Conservation (phyloP, 2,113 vertebrate genomes). For the Laticauda colubrina region DNA sequence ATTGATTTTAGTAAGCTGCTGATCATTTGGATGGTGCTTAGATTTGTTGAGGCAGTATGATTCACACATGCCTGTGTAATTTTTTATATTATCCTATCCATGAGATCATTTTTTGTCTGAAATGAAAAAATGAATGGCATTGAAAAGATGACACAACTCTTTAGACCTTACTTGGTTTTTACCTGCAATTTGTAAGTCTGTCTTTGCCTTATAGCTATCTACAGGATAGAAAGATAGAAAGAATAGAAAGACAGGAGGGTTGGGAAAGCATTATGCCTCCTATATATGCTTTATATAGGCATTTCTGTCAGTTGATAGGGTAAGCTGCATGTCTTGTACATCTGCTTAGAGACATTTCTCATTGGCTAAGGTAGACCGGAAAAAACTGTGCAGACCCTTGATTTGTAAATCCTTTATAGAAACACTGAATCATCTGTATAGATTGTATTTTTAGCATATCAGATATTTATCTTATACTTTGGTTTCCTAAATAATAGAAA, state of each 20-base stretch:
- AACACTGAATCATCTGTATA: background rate
- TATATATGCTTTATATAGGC: background rate
- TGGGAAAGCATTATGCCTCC: background rate
- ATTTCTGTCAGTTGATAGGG: background rate
- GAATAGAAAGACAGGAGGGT: background rate
- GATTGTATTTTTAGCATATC: background rate
- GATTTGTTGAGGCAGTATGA: background rate
- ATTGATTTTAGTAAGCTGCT: background rate
- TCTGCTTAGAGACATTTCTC: background rate
- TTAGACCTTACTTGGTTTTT: background rate
- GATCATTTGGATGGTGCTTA: background rate
- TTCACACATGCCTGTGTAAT: background rate
- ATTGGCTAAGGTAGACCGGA: background rate
- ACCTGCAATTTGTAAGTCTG: background rate
- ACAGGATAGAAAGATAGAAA: background rate
- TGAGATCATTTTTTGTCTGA: background rate
- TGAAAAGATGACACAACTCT: background rate
- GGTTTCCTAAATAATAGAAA: background rate
- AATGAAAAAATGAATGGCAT: background rate
- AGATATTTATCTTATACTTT: background rate
- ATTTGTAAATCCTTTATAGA: background rate
- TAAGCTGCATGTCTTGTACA: background rate
- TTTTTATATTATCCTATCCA: background rate
- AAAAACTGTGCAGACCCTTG: background rate
- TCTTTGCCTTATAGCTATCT: background rate